A percentile compares a stretch with the other conserved stretches of the same genome.
phyloP scores from a whole-genome alignment of 2,113 vertebrate species.

The Toxostoma redivivum region DNA sequence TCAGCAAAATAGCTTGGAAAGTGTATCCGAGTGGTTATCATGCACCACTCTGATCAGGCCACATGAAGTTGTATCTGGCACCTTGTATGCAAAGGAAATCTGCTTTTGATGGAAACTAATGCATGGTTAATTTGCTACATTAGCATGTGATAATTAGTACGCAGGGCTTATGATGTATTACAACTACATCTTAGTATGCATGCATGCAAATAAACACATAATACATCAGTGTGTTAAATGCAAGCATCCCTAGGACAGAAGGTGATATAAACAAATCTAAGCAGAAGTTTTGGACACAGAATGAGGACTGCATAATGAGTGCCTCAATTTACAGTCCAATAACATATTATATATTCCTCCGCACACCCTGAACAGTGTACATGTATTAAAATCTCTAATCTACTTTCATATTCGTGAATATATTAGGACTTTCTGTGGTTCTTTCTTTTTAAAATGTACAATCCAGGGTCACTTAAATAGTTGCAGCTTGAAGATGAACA shows the following conservation, averaged over 20 bases:
- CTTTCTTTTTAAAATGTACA: not conserved
- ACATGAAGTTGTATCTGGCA: not conserved
- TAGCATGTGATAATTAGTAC: slow-evolving; percentile 19
- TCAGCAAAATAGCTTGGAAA: not conserved
- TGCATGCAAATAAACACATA: not conserved
- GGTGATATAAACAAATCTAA: not conserved
- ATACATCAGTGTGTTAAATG: not conserved
- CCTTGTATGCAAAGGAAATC: not conserved
- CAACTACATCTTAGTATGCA: not conserved
- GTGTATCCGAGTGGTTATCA: not conserved
- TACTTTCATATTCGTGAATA: not conserved
- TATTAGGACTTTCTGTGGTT: not conserved
- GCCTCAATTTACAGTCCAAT: not conserved
- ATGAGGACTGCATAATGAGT: not conserved
- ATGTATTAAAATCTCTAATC: not conserved
- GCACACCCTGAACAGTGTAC: not conserved
- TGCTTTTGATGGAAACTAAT: not conserved
- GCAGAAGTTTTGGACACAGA: not conserved
- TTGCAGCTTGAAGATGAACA: not conserved
- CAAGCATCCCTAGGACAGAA: not conserved
- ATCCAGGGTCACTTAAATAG: not conserved
- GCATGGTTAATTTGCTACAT: not conserved
- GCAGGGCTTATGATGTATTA: not conserved
- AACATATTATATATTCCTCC: not conserved
- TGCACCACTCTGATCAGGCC: not conserved